A percentile compares a stretch with the other conserved stretches of the same genome.
These are phyloP conservation scores for Chloromyia formosa DNA, from an alignment of 2,888 invertebrate species.

Conservation along the genomic window DNA sequence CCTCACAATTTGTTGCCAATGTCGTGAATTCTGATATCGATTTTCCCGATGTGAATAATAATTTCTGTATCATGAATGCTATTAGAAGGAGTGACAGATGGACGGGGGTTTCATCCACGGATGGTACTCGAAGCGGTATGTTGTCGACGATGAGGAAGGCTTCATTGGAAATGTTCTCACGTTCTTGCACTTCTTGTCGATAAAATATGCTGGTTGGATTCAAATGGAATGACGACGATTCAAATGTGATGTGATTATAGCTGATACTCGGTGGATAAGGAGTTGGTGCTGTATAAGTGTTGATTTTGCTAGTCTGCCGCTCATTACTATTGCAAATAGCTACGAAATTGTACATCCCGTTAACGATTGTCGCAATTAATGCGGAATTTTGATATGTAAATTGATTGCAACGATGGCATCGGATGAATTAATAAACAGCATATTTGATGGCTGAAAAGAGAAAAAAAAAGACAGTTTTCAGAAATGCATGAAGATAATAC, in stretches of 20 bases:
- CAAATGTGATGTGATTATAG: constrained; percentile 24
- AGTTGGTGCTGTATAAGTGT: constrained; percentile 12
- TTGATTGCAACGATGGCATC: constrained; percentile 26
- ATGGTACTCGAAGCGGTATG: constrained; percentile 20
- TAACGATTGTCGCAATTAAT: constrained; percentile 31
- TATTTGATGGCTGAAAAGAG: constrained; percentile 26
- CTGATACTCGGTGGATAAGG: constrained; percentile 21
- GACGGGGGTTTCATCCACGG: constrained; percentile 16
- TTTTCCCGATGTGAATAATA: constrained; percentile 18
- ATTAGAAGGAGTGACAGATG: constrained; percentile 26
- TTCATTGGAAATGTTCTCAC: constrained; percentile 26
- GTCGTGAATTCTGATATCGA: not conserved
- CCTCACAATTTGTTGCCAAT: not conserved
- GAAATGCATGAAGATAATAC: too few species aligned
- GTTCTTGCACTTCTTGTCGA: constrained; percentile 36
- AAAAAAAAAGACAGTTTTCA: constrained; percentile 3
- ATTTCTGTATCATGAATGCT: constrained; percentile 5
- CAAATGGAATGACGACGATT: not conserved
- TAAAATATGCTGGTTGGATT: not conserved
- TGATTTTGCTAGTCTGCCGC: constrained; percentile 2
- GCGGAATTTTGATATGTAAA: constrained; percentile 36
- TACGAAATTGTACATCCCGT: constrained; percentile 35
- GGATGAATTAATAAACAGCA: constrained; percentile 26
- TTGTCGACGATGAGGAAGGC: not conserved
- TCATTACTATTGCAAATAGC: constrained; percentile 1